Conservation (phyloP, 2,888 invertebrate species). For the Lasioglossum malachurum region DNA sequence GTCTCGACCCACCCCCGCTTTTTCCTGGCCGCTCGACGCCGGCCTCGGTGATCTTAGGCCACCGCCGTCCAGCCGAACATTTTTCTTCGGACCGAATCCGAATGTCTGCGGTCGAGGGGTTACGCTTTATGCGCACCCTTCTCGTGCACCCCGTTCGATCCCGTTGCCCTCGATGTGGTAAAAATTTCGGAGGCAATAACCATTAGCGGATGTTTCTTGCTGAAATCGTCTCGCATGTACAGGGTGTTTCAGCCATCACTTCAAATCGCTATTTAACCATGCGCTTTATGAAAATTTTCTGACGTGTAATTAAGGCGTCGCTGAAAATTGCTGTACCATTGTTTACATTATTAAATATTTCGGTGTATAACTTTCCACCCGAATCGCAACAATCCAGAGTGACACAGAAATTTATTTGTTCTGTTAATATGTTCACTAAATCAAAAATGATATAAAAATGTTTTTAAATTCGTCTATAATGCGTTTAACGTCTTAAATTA, state of each 20-base stretch:
- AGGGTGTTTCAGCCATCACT: background rate
- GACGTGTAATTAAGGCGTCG: too few species aligned
- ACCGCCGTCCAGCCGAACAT: constrained; percentile 48
- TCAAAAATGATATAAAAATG: too few species aligned
- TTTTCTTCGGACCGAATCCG: constrained; percentile 53
- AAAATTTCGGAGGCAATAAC: constrained; percentile 44
- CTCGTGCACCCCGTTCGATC: constrained; percentile 51
- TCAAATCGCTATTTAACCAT: background rate
- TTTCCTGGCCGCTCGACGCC: constrained; percentile 56
- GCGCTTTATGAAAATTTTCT: too few species aligned
- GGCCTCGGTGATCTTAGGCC: constrained; percentile 64
- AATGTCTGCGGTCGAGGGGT: constrained; percentile 57
- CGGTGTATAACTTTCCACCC: too few species aligned
- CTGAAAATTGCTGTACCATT: too few species aligned
- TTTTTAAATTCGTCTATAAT: too few species aligned
- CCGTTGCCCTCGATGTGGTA: constrained; percentile 20
- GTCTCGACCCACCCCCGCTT: constrained; percentile 38
- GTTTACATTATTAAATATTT: too few species aligned
- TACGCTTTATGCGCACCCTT: constrained; percentile 45
- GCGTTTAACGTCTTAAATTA: too few species aligned
- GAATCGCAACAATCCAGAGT: too few species aligned
- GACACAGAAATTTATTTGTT: too few species aligned
- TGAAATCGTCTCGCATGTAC: background rate
- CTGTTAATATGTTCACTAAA: too few species aligned
- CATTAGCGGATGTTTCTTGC: constrained; percentile 50